phyloP scores from a whole-genome alignment of 92 coral and sea anemone genomes.

The Scolanthus callimorphus region DNA sequence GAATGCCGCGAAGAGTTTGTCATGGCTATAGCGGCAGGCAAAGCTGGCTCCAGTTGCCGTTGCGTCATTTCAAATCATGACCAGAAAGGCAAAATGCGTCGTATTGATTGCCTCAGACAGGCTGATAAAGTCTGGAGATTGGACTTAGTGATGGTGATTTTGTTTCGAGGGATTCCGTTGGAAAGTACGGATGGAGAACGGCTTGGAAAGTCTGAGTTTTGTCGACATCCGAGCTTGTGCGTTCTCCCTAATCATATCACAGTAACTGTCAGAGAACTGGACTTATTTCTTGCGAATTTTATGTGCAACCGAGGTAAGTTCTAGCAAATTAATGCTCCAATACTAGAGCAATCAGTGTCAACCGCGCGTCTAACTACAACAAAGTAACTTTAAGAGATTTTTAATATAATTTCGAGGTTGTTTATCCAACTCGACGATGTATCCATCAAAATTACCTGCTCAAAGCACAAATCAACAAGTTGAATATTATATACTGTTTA shows the following conservation, averaged over 20 bases:
- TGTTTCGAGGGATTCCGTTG: slow-evolving; percentile 96
- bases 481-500: slow-evolving; percentile 81
- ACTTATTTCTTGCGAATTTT: slow-evolving; percentile 90
- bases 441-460: slow-evolving; percentile 36
- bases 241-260: slow-evolving; percentile 99
- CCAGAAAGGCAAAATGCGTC: slow-evolving; percentile 99
- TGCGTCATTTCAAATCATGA: slow-evolving; percentile 99
- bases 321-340: neutral
- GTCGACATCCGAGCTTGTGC: slow-evolving; percentile 90
- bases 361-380: slow-evolving; percentile 9
- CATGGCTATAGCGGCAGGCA: slow-evolving; percentile 89
- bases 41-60: slow-evolving; percentile 88
- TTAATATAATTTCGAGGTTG: slow-evolving; percentile 29
- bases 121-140: slow-evolving; percentile 99
- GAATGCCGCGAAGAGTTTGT: slow-evolving; percentile 99
- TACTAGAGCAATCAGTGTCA: slow-evolving; percentile 2
- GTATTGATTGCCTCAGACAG: slow-evolving; percentile 96
- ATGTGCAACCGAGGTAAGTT: slow-evolving; percentile 95
- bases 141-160: slow-evolving; percentile 96
- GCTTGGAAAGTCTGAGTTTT: slow-evolving; percentile 90
- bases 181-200: slow-evolving; percentile 99
- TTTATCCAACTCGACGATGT: slow-evolving; percentile 11
- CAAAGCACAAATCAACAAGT: slow-evolving; percentile 67
- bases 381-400: slow-evolving; percentile 19
- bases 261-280: slow-evolving; percentile 97